These are phyloP conservation scores for Tetragnatha montana DNA, from an alignment of 2,888 invertebrate genomes.

Conservation along the genomic window DNA sequence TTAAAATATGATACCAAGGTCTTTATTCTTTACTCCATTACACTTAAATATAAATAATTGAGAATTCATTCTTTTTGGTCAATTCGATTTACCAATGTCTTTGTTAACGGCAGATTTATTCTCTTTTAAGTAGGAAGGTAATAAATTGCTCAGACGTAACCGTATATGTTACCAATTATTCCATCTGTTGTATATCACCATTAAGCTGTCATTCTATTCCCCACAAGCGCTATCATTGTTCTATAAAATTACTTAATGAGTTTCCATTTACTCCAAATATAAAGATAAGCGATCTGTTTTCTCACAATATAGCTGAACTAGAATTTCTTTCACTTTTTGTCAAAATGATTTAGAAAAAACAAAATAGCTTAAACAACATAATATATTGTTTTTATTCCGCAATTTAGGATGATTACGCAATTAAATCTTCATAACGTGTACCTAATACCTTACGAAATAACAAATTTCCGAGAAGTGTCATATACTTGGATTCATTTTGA, in stretches of 20 bases:
- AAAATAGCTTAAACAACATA: neutral
- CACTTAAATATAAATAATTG: no score
- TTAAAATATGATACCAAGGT: no score
- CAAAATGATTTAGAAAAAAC: neutral
- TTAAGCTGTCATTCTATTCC: neutral
- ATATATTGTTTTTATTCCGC: neutral
- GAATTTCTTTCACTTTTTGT: neutral
- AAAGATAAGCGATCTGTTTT: neutral
- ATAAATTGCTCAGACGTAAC: neutral
- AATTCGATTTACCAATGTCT: no score
- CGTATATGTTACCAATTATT: neutral
- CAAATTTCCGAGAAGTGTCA: neutral
- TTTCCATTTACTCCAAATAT: neutral
- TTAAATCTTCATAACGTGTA: neutral
- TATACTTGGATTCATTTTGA: neutral
- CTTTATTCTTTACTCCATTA: no score
- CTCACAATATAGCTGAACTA: neutral
- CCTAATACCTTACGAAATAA: neutral
- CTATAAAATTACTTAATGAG: neutral
- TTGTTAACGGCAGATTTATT: no score
- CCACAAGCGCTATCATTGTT: neutral
- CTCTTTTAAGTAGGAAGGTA: neutral
- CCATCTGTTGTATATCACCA: neutral
- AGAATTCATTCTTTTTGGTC: no score
- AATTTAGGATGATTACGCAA: neutral